Conservation (phyloP, 2,888 invertebrate species). For the Monoplex corrugatus region DNA sequence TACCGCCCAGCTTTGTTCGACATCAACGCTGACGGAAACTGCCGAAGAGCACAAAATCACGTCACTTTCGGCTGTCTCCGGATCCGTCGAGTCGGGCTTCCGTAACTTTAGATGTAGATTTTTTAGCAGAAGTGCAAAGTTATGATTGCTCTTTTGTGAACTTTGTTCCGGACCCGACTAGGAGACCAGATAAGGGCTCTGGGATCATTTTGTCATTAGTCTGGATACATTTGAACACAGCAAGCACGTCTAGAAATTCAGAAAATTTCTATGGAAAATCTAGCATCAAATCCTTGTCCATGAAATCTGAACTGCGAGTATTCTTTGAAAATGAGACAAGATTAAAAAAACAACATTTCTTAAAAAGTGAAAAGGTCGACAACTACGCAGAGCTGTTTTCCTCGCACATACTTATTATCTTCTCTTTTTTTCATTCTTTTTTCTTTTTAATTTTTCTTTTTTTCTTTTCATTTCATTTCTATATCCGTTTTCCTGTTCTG, state of each 20-base stretch:
- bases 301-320: too few species aligned
- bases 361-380: too few species aligned
- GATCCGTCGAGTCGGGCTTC: background rate
- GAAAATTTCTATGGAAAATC: too few species aligned
- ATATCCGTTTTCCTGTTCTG: too few species aligned
- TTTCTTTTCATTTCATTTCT: too few species aligned
- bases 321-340: too few species aligned
- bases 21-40: constrained; percentile 6
- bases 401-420: too few species aligned
- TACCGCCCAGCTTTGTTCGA: constrained; percentile 50
- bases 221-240: background rate
- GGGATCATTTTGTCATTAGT: background rate
- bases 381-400: too few species aligned
- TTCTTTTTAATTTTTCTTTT: too few species aligned
- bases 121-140: background rate
- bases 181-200: background rate
- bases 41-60: constrained; percentile 40
- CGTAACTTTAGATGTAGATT: constrained; percentile 3
- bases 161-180: background rate
- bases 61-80: constrained; percentile 44
- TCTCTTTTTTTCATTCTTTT: too few species aligned
- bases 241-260: background rate
- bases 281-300: too few species aligned
- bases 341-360: too few species aligned
- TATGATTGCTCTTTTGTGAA: constrained; percentile 28